These are phyloP conservation scores for Takifugu ocellatus DNA, from an alignment of 2,797 vertebrate species.

Conservation along the genomic window DNA sequence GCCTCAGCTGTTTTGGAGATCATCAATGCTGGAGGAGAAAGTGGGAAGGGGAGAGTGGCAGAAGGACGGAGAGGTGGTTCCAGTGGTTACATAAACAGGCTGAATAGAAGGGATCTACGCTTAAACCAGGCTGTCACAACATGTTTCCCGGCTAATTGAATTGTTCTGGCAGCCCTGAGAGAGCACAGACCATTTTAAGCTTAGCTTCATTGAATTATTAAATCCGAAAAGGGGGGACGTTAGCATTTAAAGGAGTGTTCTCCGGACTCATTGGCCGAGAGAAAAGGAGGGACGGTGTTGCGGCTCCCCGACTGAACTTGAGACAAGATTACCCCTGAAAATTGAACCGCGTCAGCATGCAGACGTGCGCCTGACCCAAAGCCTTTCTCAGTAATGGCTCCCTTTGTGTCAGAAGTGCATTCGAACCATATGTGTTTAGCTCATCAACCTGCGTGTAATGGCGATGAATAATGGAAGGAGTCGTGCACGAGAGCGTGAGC, in stretches of 20 bases:
- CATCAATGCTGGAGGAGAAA: conserved; percentile 38
- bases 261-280: conserved; percentile 23
- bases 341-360: conserved; percentile 33
- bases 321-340: conserved; percentile 51
- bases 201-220: conserved; percentile 64
- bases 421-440: conserved; percentile 43
- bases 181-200: conserved; percentile 47
- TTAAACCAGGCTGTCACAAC: conserved; percentile 55
- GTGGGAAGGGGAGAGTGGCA: conserved; percentile 22
- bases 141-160: conserved; percentile 43
- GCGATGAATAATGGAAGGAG: conserved; percentile 52
- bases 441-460: conserved; percentile 41
- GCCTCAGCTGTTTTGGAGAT: conserved; percentile 9
- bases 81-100: conserved; percentile 32
- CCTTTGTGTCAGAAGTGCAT: conserved; percentile 48
- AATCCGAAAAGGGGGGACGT: conserved; percentile 50
- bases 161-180: conserved; percentile 54
- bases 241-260: conserved; percentile 49
- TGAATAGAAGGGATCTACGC: conserved; percentile 43
- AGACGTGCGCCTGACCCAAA: conserved; percentile 27
- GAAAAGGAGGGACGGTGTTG: conserved; percentile 1
- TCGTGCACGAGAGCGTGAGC: conserved; percentile 1
- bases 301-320: conserved; percentile 25
- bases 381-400: conserved; percentile 33
- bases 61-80: conserved; percentile 14